Conservation (phyloP, 2,797 vertebrate species). For the Xiphophorus birchmanni region DNA sequence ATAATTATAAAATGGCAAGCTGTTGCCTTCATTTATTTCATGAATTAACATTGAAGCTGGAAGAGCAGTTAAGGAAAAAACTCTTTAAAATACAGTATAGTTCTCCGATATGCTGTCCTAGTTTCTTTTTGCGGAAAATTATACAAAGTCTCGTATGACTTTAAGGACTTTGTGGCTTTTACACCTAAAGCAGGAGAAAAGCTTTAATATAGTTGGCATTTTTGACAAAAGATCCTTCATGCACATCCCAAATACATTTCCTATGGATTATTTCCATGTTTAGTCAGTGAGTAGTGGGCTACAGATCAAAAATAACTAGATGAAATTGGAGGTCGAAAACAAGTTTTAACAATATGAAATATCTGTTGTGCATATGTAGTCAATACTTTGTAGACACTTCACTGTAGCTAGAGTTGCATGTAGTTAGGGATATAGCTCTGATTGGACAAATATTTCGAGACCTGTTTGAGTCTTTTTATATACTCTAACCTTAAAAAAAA, state of each 20-base stretch:
- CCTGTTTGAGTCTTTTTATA: too few species aligned
- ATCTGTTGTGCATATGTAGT: neutral
- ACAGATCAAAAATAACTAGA: neutral
- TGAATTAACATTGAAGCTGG: constrained; percentile 52
- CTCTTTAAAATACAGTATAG: constrained; percentile 24
- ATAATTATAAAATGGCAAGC: constrained; percentile 59
- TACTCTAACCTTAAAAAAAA: neutral
- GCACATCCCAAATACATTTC: neutral
- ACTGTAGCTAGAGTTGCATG: neutral
- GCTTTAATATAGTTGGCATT: neutral
- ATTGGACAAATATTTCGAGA: neutral
- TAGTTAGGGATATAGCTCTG: neutral
- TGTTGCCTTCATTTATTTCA: constrained; percentile 44
- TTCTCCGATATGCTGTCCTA: constrained; percentile 2
- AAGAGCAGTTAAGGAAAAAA: neutral
- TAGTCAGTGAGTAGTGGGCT: neutral
- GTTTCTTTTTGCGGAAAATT: neutral
- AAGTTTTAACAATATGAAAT: neutral
- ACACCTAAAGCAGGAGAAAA: neutral
- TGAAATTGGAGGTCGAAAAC: neutral
- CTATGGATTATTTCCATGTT: neutral
- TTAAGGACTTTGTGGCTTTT: neutral
- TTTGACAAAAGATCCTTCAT: neutral
- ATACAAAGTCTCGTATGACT: neutral
- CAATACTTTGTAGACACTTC: neutral